phyloP scores from a whole-genome alignment of 2,113 vertebrate species.

The Xiphophorus couchianus region DNA sequence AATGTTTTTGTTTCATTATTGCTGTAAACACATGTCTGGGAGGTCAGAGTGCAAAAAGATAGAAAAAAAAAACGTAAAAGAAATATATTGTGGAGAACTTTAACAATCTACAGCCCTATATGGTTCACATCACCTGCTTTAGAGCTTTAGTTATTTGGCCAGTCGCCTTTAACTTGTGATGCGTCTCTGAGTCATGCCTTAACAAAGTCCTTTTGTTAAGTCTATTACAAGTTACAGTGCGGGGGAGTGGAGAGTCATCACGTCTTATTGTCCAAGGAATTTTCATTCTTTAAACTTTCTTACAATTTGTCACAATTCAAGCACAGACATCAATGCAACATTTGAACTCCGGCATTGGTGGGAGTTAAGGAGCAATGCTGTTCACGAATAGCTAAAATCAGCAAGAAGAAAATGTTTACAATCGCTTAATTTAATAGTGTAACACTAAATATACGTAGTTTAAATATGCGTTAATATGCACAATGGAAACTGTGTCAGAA shows the following conservation, averaged over 20 bases:
- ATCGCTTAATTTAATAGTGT: no score
- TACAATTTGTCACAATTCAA: neutral
- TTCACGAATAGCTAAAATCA: no score
- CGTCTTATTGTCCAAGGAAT: neutral
- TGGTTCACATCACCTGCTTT: constrained; percentile 31
- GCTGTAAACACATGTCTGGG: neutral
- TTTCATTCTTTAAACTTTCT: neutral
- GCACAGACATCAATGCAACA: neutral
- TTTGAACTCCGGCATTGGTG: no score
- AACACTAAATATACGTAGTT: no score
- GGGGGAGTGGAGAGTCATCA: constrained; percentile 11
- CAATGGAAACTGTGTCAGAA: no score
- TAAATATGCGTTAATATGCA: no score
- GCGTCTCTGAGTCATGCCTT: constrained; percentile 36
- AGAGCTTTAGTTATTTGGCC: constrained; percentile 50
- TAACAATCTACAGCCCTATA: neutral
- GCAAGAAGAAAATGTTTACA: no score
- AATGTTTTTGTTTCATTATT: neutral
- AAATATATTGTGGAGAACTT: neutral
- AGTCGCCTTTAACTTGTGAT: constrained; percentile 54
- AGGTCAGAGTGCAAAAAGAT: neutral
- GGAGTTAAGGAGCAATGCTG: no score
- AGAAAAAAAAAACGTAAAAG: neutral
- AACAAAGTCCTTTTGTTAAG: constrained; percentile 25
- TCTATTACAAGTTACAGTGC: constrained; percentile 12